These are phyloP conservation scores for Nephrocerus scutellatus DNA, from an alignment of 2,888 invertebrate species.

Conservation along the genomic window DNA sequence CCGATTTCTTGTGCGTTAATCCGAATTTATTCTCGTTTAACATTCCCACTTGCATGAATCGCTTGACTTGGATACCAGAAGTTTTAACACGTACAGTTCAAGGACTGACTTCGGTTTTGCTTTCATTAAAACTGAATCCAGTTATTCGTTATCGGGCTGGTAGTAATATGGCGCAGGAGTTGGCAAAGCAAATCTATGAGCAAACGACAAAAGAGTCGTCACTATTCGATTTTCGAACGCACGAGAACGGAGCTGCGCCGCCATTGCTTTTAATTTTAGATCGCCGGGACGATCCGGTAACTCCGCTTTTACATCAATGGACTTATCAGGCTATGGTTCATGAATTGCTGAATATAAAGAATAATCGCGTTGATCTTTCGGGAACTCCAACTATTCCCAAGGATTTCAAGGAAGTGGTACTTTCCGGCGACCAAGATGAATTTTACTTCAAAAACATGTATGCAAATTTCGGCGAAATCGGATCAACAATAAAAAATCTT, in stretches of 20 bases:
- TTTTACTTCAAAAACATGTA: conserved; percentile 95
- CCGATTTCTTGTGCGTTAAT: conserved; percentile 89
- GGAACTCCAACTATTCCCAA: conserved; percentile 76
- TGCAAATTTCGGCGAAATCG: conserved; percentile 97
- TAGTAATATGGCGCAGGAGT: conserved; percentile 73
- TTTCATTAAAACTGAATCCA: conserved; percentile 87
- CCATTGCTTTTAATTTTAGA: conserved; percentile 86
- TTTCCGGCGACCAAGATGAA: conserved; percentile 92
- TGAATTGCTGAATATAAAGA: conserved; percentile 85
- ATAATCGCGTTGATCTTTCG: conserved; percentile 87
- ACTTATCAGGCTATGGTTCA: conserved; percentile 99
- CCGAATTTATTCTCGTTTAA: conserved; percentile 85
- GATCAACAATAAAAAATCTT: conserved; percentile 88
- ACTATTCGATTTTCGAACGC: conserved; percentile 76
- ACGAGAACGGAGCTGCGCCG: conserved; percentile 55
- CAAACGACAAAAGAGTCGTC: conserved; percentile 80
- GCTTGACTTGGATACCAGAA: conserved; percentile 70
- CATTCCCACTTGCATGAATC: conserved; percentile 61
- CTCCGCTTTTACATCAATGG: conserved; percentile 95
- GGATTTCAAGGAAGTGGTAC: conserved; percentile 86
- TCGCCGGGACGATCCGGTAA: conserved; percentile 89
- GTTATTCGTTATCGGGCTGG: conserved; percentile 81
- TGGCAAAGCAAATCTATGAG: conserved; percentile 81
- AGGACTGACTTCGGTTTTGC: conserved; percentile 75
- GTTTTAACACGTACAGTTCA: conserved; percentile 74